Base-by-base conservation (phyloP, 2,888 invertebrate species). In the Silvanus unidentatus region DNA sequence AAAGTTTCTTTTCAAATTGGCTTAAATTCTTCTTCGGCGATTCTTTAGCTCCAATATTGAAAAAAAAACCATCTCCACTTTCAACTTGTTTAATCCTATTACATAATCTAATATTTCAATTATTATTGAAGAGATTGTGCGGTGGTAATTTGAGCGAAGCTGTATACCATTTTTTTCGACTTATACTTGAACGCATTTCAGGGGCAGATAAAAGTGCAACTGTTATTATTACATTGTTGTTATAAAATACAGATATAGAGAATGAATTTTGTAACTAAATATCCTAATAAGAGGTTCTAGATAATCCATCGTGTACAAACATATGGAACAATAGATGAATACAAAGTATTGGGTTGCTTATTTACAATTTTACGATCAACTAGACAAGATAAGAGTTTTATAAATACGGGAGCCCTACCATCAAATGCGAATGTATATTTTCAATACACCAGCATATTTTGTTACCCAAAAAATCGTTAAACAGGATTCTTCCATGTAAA, bases 341-440 rank as follows among this genome's bases (percentile, higher is more conserved):
- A 52, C 55, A 52, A 50, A 50, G 55, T 55, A 55, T 54, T 51
- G 44, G 50, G 52, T 52, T 52, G 54, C 54, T 50, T 52, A 51
- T 54, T 55, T 49, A 47, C 49, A 45, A 52, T 52, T 50, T 48
- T 39, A 50, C 54, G 52, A 53, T 52, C 42, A 49, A 43, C 35
- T 42, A 44, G 49, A 45, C 47, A 47, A 55, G 55, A 55, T 55
- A 52, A 50, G 43, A 48, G 11, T 43, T 35, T 54, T 48, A 36
- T 40, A 35, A 39, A 16, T 16, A 28, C 42, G 39, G 36, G 37
- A 43, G 36, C 38, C n/a, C 16, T 35, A 27, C 35, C n/a, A n/a
- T n/a, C n/a, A n/a, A n/a, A n/a, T n/a, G n/a, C n/a, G n/a, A n/a
- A n/a, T n/a, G n/a, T n/a, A n/a, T n/a, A n/a, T n/a, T n/a, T n/a